Evolutionary conservation across 2,113 vertebrate species (phyloP).

Genomic region (Synodontis membranacea): DNA sequence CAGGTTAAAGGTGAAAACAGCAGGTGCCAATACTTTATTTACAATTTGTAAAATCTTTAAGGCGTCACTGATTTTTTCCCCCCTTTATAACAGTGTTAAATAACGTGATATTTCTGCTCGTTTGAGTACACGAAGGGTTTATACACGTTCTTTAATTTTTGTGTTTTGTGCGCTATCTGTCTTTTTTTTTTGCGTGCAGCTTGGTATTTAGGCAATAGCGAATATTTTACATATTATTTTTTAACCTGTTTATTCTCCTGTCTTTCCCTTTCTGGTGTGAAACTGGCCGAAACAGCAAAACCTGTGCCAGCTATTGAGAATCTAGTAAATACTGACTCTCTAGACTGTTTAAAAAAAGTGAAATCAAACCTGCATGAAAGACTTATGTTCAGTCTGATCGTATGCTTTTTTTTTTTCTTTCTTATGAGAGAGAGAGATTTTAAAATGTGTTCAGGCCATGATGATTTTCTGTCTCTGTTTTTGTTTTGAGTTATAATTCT

Average conservation of each 20-base stretch:
- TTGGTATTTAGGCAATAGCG: too few relatives aligned
- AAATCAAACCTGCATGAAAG: constrained; percentile 68
- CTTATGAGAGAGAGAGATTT: constrained; percentile 18
- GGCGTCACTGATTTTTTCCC: not conserved
- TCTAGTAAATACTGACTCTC: constrained; percentile 49
- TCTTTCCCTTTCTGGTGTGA: constrained; percentile 83
- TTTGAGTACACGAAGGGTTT: not conserved
- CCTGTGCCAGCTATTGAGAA: constrained; percentile 68
- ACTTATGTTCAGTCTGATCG: constrained; percentile 75
- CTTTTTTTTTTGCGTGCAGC: not conserved
- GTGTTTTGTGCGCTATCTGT: not conserved
- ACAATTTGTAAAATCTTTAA: not conserved
- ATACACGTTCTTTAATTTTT: not conserved
- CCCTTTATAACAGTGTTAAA: not conserved
- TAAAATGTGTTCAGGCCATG: constrained; percentile 55
- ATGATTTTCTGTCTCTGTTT: constrained; percentile 60
- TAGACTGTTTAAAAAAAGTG: constrained; percentile 52
- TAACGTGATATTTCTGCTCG: not conserved
- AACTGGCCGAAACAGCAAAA: constrained; percentile 91
- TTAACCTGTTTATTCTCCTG: constrained; percentile 51
- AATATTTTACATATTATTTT: too few relatives aligned
- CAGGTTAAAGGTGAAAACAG: constrained; percentile 74
- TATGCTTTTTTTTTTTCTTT: not conserved
- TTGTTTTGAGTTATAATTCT: constrained; percentile 42
- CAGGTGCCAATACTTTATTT: not conserved